phyloP scores from a whole-genome alignment of 37 sponge, comb jelly and placozoan species.

The Tethya wilhelma region DNA sequence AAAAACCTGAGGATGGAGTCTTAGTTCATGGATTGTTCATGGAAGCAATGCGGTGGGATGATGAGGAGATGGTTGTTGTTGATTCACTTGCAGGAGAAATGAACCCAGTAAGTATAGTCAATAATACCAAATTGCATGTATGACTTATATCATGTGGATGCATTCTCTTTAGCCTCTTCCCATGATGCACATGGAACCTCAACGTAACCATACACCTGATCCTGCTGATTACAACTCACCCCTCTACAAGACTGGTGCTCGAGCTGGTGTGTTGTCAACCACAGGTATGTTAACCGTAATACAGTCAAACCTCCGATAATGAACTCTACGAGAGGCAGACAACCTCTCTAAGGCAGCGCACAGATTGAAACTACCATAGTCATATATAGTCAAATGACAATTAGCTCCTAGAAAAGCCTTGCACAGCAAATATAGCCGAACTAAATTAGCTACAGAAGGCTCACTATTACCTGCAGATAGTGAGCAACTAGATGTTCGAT shows the following conservation, averaged over 20 bases:
- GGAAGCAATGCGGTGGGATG: constrained; percentile 94
- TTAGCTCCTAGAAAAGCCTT: too few relatives aligned
- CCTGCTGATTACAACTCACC: constrained; percentile 73
- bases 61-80: constrained; percentile 71
- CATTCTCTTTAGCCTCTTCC: constrained; percentile 61
- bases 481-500: too few relatives aligned
- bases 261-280: constrained; percentile 92
- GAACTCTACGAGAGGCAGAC: too few relatives aligned
- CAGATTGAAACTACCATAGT: too few relatives aligned
- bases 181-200: constrained; percentile 90
- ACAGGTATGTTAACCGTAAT: constrained; percentile 60
- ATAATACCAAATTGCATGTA: not conserved
- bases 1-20: constrained; percentile 89
- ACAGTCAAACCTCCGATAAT: too few relatives aligned
- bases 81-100: constrained; percentile 89
- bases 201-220: constrained; percentile 66
- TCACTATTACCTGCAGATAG: too few relatives aligned
- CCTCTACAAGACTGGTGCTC: constrained; percentile 87
- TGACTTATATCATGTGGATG: not conserved
- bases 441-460: too few relatives aligned
- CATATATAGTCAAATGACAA: too few relatives aligned
- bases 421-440: too few relatives aligned
- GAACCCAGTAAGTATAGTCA: constrained; percentile 80
- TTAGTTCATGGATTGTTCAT: constrained; percentile 95
- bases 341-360: too few relatives aligned